These are phyloP conservation scores for Ormyrus thymus DNA, from an alignment of 2,888 invertebrate species.

Conservation along the genomic window DNA sequence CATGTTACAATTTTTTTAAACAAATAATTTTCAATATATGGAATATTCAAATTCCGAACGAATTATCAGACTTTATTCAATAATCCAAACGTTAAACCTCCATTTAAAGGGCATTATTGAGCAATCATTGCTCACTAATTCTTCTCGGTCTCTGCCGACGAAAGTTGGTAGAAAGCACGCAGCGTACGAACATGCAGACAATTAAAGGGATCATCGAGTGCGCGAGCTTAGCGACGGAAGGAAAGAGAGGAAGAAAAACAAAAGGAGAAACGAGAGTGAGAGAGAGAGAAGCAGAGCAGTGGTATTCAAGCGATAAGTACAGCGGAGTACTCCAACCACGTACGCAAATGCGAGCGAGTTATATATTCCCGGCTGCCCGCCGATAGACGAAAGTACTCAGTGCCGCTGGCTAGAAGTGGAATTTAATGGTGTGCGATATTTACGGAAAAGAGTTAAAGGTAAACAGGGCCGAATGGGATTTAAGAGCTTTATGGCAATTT, in stretches of 20 bases:
- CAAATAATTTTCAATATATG: too few relatives aligned
- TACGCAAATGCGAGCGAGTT: not conserved
- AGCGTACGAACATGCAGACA: not conserved
- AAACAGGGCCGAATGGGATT: slow-evolving; percentile 36
- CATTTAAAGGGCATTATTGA: too few relatives aligned
- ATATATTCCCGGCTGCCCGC: not conserved
- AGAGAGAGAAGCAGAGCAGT: too few relatives aligned
- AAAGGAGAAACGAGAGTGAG: too few relatives aligned
- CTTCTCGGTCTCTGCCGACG: too few relatives aligned
- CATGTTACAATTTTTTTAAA: too few relatives aligned
- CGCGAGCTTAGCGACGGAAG: slow-evolving; percentile 1
- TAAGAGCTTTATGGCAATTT: slow-evolving; percentile 36
- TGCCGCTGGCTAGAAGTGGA: slow-evolving; percentile 1
- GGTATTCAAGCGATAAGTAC: not conserved
- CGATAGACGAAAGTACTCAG: slow-evolving; percentile 3
- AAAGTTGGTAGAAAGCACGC: too few relatives aligned
- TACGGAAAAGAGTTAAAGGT: slow-evolving; percentile 44
- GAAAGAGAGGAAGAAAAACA: not conserved
- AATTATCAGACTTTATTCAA: too few relatives aligned
- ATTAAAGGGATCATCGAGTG: slow-evolving; percentile 43
- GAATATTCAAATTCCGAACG: too few relatives aligned
- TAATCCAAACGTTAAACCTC: too few relatives aligned
- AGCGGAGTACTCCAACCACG: not conserved
- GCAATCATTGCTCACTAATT: too few relatives aligned
- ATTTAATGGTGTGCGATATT: slow-evolving; percentile 47